Evolutionary conservation across 2,113 vertebrate species (phyloP), one percentile per base, ranked within the genome.

Genomic region (Salvelinus sp.): DNA sequence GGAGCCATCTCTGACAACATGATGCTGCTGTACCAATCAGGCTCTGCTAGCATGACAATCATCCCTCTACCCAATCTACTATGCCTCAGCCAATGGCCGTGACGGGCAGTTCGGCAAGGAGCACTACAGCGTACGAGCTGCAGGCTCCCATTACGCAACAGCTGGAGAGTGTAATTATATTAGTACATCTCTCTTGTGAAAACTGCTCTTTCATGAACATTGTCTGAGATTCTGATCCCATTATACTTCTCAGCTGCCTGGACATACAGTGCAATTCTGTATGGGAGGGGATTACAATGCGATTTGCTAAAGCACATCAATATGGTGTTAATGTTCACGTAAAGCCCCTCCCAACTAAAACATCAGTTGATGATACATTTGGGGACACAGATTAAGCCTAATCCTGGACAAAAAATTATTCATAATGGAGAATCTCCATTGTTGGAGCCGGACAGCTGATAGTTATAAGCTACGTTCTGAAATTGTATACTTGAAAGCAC

Each of bases 21-120:
- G 77, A 13, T 3, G 23, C 22, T 60, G 50, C 50, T 18, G 16
- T 54, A n/a, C 62, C 27, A 16, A 23, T 77, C 57, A n/a, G 18
- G 6, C 9, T 65, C 28, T 38, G 63, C 33, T 20, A 57, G 66
- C 77, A 62, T 74, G 72, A 71, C 25, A 33, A 25, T 58, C 28
- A 12, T 58, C 58, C 4, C 70, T 54, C 50, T 54, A 54, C 57
- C 38, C 38, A 44, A 44, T 44, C 38, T 25, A 25, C 6, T 44
- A 20, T 12, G 7, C 16, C 6, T 68, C 28, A 72, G 75, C 16
- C 72, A 66, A 60, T 64, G 69, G 28, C 25, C 48, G 7, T 67
- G 27, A 72, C 72, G 33, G 27, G 18, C 54, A 70, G 22, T 65
- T 77, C 47, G 3, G 20, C 38, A 27, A 6, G 22, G 25, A 30